phyloP scores from a whole-genome alignment of 2,113 vertebrate species.

The Bucco capensis region DNA sequence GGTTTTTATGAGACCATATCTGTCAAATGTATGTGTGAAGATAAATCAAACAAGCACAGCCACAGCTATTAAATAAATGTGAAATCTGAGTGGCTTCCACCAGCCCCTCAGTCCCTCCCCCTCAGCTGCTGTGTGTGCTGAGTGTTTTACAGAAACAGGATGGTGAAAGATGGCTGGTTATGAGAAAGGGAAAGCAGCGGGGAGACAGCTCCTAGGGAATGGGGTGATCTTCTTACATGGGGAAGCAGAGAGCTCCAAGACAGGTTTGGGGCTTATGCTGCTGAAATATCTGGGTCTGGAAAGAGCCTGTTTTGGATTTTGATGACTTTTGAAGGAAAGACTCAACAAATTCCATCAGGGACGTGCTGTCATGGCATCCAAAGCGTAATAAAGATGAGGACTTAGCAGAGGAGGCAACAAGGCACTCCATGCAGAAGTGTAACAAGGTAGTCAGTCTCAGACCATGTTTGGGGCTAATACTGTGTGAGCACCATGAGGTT shows the following conservation, averaged over 20 bases:
- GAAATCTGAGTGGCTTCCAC: constrained; percentile 58
- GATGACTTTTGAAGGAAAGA: background rate
- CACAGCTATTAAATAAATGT: constrained; percentile 47
- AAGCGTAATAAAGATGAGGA: background rate
- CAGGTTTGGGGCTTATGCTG: background rate
- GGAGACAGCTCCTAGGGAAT: constrained; percentile 1
- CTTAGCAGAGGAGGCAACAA: background rate
- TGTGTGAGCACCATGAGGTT: background rate
- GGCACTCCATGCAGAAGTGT: background rate
- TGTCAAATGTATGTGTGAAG: constrained; percentile 64
- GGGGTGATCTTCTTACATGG: background rate
- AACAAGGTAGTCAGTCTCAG: background rate
- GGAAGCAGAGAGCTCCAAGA: background rate
- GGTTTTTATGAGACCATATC: constrained; percentile 71
- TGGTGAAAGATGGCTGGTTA: background rate
- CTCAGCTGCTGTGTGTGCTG: background rate
- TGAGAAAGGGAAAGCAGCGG: background rate
- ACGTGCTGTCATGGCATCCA: background rate
- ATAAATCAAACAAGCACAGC: constrained; percentile 63
- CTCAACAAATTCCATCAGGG: background rate
- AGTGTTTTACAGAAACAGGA: constrained; percentile 32
- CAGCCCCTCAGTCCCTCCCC: constrained; percentile 3
- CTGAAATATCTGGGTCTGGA: background rate
- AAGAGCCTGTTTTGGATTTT: background rate
- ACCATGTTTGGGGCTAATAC: background rate